Base-by-base conservation (phyloP, 2,888 invertebrate genomes). In the Eupithecia vulgata region DNA sequence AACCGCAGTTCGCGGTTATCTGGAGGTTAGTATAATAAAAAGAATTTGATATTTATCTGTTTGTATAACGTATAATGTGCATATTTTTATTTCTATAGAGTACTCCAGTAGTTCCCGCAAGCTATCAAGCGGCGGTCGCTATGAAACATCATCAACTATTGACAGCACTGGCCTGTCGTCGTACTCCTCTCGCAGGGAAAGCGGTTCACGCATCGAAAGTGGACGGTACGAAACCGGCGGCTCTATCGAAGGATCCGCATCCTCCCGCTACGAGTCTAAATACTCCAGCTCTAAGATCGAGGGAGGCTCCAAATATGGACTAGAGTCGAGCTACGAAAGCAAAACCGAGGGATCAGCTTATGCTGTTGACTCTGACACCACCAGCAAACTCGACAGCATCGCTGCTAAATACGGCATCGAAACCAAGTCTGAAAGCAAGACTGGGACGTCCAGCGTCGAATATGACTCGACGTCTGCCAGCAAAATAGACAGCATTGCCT, bases 1-100 rank as follows among this genome's bases (percentile, higher is more conserved):
- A 95, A 95, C 91, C 95, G 95, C 87, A 95, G 95, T 84, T 95
- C 95, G 85, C 95, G 95, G 91, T 94, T 95, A 67, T 94, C 95
- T 85, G 96, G 96, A 95, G 95, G 96, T 96, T 88, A 87, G 45
- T 35, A 45, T 30, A 40, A 15, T 21, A 7, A 5, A 65, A 6
- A n/a, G 45, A 25, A n/a, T 42, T 40, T 40, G 5, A 7, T 10
- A 2, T 5, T 21, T 5, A 40, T 65, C 37, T 12, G 4, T 65
- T 40, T 21, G 1, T 21, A 1, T 13, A 5, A 13, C 5, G 13
- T 65, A 30, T 61, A 34, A 34, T 61, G 1, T 34, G 0, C 25
- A 35, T 64, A n/a, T 35, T n/a, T 57, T 35, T 68, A 57, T 68
- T 66, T 76, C 84, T 81, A 57, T 81, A 91, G 88, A 95, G 83